A percentile compares a stretch with the other conserved stretches of the same genome.
Evolutionary conservation across 2,113 vertebrate genomes (phyloP).

Genomic region (Elephantulus edwardii): DNA sequence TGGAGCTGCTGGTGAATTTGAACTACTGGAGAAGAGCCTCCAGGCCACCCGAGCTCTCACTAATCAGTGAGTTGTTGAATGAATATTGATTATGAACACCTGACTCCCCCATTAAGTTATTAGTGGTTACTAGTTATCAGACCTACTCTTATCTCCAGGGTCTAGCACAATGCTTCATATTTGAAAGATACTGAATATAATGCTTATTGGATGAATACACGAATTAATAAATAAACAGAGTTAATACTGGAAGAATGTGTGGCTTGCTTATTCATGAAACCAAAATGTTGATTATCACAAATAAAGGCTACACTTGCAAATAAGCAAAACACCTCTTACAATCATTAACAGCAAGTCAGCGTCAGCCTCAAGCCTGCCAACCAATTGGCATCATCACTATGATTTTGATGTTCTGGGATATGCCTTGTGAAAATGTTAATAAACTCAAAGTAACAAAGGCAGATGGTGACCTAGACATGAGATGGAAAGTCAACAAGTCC

Average conservation of each 20-base stretch:
- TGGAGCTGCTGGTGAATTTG: no score
- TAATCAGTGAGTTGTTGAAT: no score
- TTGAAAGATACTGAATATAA: background rate
- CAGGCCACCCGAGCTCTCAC: no score
- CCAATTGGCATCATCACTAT: conserved; percentile 14
- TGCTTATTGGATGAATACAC: background rate
- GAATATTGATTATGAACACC: background rate
- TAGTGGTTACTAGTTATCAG: background rate
- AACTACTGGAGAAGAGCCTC: no score
- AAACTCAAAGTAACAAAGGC: conserved; percentile 44
- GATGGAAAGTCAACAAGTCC: background rate
- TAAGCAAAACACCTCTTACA: background rate
- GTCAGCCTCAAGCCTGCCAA: background rate
- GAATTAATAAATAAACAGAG: background rate
- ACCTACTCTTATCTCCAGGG: background rate
- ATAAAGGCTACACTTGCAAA: background rate
- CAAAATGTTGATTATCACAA: background rate
- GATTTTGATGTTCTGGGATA: background rate
- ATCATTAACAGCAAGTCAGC: background rate
- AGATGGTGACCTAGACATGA: conserved; percentile 31
- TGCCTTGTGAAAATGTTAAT: conserved; percentile 36
- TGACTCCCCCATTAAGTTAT: background rate
- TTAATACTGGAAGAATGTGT: background rate
- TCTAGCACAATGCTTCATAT: background rate
- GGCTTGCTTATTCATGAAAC: conserved; percentile 30